Percentiles rank a stretch among this genome's conserved stretches.
Conservation (phyloP, 2,113 vertebrate species). For the Rhabdornis inornatus region DNA sequence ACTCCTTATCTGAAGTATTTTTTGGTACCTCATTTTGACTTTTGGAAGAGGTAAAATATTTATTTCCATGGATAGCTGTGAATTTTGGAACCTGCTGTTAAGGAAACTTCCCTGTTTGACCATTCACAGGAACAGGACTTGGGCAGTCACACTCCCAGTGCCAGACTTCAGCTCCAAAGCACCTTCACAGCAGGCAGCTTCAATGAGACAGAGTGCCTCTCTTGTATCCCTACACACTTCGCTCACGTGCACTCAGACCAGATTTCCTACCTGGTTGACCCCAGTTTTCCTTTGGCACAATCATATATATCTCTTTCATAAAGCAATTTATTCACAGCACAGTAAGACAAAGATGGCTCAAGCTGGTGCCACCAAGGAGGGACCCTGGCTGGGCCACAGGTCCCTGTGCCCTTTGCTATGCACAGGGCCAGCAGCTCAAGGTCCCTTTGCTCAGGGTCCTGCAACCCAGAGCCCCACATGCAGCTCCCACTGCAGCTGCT, state of each 20-base stretch:
- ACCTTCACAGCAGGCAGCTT: neutral
- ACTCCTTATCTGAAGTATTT: neutral
- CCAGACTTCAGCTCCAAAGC: neutral
- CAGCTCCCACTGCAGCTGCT: neutral
- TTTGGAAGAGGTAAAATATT: neutral
- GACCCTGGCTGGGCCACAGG: too few relatives aligned
- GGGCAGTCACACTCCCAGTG: neutral
- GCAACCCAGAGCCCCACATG: neutral
- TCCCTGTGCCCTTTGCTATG: fast-evolving
- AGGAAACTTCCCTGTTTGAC: neutral
- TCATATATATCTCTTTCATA: neutral
- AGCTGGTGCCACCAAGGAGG: neutral
- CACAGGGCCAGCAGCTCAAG: neutral
- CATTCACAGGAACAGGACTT: neutral
- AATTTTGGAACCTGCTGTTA: neutral
- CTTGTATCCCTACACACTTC: neutral
- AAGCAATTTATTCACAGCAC: neutral
- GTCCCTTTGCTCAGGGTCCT: too few relatives aligned
- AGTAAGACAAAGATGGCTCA: neutral
- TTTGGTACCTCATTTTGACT: neutral
- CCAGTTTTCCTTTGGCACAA: neutral
- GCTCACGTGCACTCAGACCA: neutral
- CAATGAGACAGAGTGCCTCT: fast-evolving
- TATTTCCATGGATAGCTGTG: neutral
- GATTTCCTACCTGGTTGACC: neutral